Base-by-base conservation (phyloP, 1,140 invertebrate species). In the Zaprionus gabonicus region DNA sequence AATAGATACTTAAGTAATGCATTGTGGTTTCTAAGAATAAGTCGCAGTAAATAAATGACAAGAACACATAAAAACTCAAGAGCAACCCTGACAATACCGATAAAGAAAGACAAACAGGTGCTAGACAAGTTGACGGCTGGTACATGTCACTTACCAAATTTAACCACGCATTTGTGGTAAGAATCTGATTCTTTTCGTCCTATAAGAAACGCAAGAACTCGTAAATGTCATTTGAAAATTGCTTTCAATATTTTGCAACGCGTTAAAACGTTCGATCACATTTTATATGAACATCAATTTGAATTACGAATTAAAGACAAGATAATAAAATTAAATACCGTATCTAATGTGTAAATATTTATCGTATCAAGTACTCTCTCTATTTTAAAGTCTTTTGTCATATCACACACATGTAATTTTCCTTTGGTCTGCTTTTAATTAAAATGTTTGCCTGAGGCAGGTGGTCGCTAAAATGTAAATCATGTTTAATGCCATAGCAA, bases 121-220 rank as follows among this genome's bases (percentile, higher is more conserved):
- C 79, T 82, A 90, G 81, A 84, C 82, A 90, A 71, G 60, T 79
- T 76, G 63, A 82, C 83, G 77, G 88, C 94, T 93, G 93, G 94
- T 94, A 93, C 94, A 95, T 95, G 94, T 94, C 94, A 97, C 97
- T 97, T 96, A 98, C 98, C 97, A 98, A 95, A 95, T 98, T 98
- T 91, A 98, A 96, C 98, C 98, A 99, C 93, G 98, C 97, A 94
- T 98, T 98, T 94, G 97, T 98, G 92, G 97, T 98, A 93, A 99
- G 95, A 93, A 98, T 98, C 95, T 99, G 97, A 95, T 96, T 96
- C 95, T 96, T 96, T 95, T 96, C 95, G 93, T 96, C 95, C 95
- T 96, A 95, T 86, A 95, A 92, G 67, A 91, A 91, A 91, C 82
- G 86, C 85, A 88, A 90, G 78, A 76, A 55, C 73, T 76, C 82